Percentiles rank a stretch among this genome's conserved stretches.
Conservation (phyloP, 2,797 vertebrate species). For the Liasis olivaceus region DNA sequence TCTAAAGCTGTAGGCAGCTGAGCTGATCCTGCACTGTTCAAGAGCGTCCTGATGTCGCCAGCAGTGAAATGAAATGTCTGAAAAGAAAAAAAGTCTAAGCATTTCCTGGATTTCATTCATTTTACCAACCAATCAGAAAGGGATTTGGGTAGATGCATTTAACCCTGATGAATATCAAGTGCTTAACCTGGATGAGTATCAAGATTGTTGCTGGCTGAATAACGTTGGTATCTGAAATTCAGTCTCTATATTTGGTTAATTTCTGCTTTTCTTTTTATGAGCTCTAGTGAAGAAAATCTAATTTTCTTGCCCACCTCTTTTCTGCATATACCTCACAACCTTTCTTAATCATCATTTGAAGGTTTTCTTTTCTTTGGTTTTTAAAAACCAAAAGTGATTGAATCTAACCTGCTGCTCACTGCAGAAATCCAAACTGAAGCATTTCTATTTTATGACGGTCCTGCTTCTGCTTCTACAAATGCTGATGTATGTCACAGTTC, state of each 20-base stretch:
- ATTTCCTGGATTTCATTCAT: conserved; percentile 36
- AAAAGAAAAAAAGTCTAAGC: conserved; percentile 48
- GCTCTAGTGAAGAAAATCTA: neutral
- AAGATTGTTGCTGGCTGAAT: too few relatives aligned
- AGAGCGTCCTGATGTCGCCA: conserved; percentile 43
- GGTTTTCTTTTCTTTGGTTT: too few relatives aligned
- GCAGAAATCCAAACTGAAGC: too few relatives aligned
- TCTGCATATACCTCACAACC: neutral
- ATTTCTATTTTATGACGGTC: too few relatives aligned
- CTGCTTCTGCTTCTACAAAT: too few relatives aligned
- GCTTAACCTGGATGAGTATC: too few relatives aligned
- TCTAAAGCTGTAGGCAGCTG: conserved; percentile 54
- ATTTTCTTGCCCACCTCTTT: neutral
- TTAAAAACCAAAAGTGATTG: too few relatives aligned
- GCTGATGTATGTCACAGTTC: too few relatives aligned
- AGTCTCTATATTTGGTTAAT: too few relatives aligned
- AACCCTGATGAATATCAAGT: neutral
- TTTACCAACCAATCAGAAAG: too few relatives aligned
- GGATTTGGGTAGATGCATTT: conserved; percentile 37
- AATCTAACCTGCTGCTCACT: too few relatives aligned
- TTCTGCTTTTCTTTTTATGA: neutral
- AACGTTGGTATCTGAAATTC: neutral
- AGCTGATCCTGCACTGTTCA: conserved; percentile 45
- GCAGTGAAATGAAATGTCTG: conserved; percentile 44
- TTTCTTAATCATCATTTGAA: too few relatives aligned